Base-by-base conservation (phyloP, 92 coral and sea anemone genomes). In the Montipora capitata region DNA sequence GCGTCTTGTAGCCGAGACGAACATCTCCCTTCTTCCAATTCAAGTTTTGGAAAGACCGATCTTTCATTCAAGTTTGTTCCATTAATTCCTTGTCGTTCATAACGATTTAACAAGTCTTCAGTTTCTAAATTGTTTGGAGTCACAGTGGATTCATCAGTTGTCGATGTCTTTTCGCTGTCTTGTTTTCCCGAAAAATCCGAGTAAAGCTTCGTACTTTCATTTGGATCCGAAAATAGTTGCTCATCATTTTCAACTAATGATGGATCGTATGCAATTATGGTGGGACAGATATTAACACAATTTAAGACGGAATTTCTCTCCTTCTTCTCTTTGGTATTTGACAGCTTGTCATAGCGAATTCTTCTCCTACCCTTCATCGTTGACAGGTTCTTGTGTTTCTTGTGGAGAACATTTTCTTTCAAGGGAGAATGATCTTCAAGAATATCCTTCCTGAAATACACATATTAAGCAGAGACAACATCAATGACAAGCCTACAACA, bases 331-430 rank as follows among this genome's bases (percentile, higher is more conserved):
- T 9, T 59, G 3, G 27, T 0, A 38, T 41, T 12, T 14, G 94
- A 93, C 56, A 95, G 71, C 10, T 85, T 93, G 63, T 91, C 64
- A 66, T 97, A 97, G 44, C 99, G 91, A 64, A 89, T 72, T 64
- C 90, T 96, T 89, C 89, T 94, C 51, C 85, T 88, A 1, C 66
- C 73, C 66, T 97, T 97, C 69, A 91, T 70, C n/a, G 91, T 94
- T 3, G 97, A 81, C 6, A 97, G 91, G 67, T 91, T 97, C 74
- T 74, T 89, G 58, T 88, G 70, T 14, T 54, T 65, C 51, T 73
- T 91, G 45, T 80, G 91, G 13, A n/a, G n/a, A 77, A 88, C 90
- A 6, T 42, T 64, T 20, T 87, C 94, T 77, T 87, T 89, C 40
- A 84, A 52, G 56, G 73, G 52, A 16, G 62, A 74, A 18, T 70